Conservation (phyloP, 2,888 invertebrate genomes). For the Plebejus argus region DNA sequence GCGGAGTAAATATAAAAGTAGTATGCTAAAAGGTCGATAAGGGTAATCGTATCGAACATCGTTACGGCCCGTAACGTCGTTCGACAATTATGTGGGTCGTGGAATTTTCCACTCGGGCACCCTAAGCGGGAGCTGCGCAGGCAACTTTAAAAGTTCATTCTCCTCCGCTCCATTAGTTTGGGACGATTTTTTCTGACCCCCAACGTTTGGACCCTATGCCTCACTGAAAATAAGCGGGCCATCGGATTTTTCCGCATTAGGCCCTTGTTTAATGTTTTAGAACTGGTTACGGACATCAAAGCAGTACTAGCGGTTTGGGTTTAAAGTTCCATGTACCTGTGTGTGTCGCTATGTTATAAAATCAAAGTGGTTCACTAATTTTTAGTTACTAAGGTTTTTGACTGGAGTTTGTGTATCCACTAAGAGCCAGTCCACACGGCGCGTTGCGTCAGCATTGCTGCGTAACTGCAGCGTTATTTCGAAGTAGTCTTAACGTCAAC, state of each 20-base stretch:
- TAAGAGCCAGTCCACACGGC: no score
- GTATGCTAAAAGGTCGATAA: conserved; percentile 37
- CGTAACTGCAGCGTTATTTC: no score
- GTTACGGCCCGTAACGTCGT: conserved; percentile 37
- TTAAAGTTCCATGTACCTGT: no score
- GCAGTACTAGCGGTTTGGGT: neutral
- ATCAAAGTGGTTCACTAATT: no score
- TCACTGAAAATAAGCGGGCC: conserved; percentile 60
- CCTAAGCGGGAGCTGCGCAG: conserved; percentile 39
- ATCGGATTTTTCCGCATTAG: conserved; percentile 48
- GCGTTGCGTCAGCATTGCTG: no score
- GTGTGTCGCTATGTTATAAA: no score
- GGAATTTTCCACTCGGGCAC: conserved; percentile 41
- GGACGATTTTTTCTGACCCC: conserved; percentile 62
- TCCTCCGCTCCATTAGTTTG: conserved; percentile 69
- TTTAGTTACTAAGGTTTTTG: no score
- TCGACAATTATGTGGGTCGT: conserved; percentile 41
- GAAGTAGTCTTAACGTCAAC: no score
- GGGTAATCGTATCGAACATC: conserved; percentile 36
- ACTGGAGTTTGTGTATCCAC: no score
- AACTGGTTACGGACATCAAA: neutral
- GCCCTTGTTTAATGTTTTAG: neutral
- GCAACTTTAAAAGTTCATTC: conserved; percentile 65
- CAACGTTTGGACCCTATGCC: conserved; percentile 53
- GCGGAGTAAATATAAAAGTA: conserved; percentile 15